phyloP scores from a whole-genome alignment of 2,113 vertebrate genomes.

The Psittacara wagleri region DNA sequence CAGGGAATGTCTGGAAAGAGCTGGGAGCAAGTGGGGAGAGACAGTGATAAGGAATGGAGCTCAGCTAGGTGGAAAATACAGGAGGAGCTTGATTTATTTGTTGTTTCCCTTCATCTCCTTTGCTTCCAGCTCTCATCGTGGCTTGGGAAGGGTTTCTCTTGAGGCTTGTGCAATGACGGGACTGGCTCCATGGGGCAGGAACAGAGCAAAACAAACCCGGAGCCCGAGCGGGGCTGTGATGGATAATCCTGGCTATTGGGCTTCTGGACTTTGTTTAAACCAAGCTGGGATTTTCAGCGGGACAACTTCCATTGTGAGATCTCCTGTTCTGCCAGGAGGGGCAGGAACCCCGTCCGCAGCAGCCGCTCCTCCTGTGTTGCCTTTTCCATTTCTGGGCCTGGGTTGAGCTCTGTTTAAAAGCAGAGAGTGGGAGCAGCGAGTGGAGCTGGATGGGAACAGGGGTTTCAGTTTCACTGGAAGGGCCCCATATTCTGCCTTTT shows the following conservation, averaged over 20 bases:
- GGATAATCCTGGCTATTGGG: accelerated
- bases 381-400: background rate
- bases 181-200: background rate
- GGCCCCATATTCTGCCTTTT: background rate
- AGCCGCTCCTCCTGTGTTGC: background rate
- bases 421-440: background rate
- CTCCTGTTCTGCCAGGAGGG: background rate
- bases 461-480: background rate
- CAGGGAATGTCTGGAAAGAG: background rate
- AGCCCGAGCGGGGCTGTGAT: background rate
- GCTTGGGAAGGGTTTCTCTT: background rate
- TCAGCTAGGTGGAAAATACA: background rate
- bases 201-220: background rate
- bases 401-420: background rate
- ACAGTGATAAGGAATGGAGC: background rate
- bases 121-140: background rate
- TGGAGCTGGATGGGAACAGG: background rate
- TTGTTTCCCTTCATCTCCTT: background rate
- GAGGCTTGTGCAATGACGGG: background rate
- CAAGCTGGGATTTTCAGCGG: background rate
- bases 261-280: background rate
- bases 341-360: background rate
- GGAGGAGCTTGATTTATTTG: background rate
- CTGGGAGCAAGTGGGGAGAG: background rate
- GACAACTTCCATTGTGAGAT: background rate